Evolutionary conservation across 1,140 invertebrate species (phyloP), one percentile per base, ranked within the genome.

Genomic region (Drosophila ananassae): DNA sequence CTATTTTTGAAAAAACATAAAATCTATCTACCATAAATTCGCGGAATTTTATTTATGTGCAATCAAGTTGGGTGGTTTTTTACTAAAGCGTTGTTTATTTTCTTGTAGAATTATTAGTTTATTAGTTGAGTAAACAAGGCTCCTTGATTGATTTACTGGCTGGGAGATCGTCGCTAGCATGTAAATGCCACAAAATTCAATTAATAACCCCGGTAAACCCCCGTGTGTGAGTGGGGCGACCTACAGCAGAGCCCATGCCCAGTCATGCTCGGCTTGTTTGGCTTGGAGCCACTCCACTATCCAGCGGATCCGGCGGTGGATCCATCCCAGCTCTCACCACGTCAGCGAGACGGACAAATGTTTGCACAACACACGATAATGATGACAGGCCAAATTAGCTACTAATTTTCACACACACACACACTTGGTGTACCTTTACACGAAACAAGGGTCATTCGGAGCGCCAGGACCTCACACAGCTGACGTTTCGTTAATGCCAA

Each of bases 301-400:
- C 30, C 61, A 21, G 5, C 48, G 48, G 64, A 44, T 22, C 17
- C 47, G 9, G 12, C 34, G 12, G 17, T 24, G 17, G 8, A 62
- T 30, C 28, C 64, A 53, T 7, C n/a, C 62, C 30, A 56, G 24
- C 32, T 59, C 69, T 63, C 56, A 55, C 46, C 67, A 51, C 22
- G 51, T 54, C 34, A 55, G 51, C 62, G 62, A 69, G 76, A 80
- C 75, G 64, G 81, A 89, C 83, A 89, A 89, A 89, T 89, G 83
- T 89, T 89, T 89, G 83, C 83, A 89, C 83, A 89, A 89, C 84
- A 79, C 73, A 83, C 79, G 61, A 89, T 89, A 89, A 89, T 89
- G 83, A 89, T 89, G 83, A 89, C 83, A 89, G 71, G 76, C 67
- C 83, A 89, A 89, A 89, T 89, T 89, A 89, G 83, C 83, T 89